Evolutionary conservation across 2,797 vertebrate genomes (phyloP).

Genomic region (Semotilus atromaculatus): DNA sequence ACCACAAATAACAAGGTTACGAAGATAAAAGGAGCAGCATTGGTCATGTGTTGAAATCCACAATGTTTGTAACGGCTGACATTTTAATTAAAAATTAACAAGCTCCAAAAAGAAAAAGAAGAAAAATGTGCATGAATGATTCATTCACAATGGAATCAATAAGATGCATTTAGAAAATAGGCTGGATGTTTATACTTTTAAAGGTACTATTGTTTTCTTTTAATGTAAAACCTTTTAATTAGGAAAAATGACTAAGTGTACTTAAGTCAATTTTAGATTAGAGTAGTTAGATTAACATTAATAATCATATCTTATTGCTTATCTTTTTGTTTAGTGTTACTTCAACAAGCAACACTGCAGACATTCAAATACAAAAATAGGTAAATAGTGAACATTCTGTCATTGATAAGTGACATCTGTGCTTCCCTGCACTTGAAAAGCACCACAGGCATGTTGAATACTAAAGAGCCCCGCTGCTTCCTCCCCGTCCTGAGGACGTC

Average conservation of each 20-base stretch:
- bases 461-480: slow-evolving; percentile 19
- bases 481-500: background rate
- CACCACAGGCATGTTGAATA: slow-evolving; percentile 1
- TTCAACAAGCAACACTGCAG: background rate
- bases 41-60: background rate
- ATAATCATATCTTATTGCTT: background rate
- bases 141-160: background rate
- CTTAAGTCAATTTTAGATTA: background rate
- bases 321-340: background rate
- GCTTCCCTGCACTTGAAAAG: slow-evolving; percentile 22
- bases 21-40: background rate
- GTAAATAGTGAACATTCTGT: slow-evolving; percentile 6
- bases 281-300: background rate
- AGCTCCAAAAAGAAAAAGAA: background rate
- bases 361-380: background rate
- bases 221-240: too few species aligned
- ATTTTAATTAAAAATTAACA: background rate
- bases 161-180: background rate
- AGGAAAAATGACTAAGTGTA: background rate
- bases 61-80: background rate
- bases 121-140: background rate
- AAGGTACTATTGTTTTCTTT: background rate
- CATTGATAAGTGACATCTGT: slow-evolving; percentile 37
- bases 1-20: background rate
- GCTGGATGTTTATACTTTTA: background rate